Evolutionary conservation across 2,888 invertebrate species (phyloP).

Genomic region (Tetheella fluctuosa): DNA sequence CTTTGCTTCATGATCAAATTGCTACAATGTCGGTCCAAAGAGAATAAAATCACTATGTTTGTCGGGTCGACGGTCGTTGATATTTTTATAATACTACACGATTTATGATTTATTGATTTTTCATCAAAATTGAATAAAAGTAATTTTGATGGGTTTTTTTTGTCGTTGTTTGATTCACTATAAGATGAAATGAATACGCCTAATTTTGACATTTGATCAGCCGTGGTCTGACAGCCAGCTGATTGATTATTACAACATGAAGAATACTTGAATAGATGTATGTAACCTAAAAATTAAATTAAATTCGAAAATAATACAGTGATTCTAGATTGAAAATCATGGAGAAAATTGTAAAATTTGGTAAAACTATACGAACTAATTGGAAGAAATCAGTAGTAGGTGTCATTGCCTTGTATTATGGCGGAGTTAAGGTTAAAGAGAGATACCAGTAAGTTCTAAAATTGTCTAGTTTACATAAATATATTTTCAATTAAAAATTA

Average conservation of each 20-base stretch:
- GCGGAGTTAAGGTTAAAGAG: constrained; percentile 87
- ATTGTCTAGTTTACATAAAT: background rate
- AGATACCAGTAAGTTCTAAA: constrained; percentile 87
- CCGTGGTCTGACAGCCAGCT: background rate
- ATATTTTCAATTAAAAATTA: too few relatives aligned
- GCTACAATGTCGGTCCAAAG: too few relatives aligned
- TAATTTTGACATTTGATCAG: background rate
- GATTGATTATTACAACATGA: too few relatives aligned
- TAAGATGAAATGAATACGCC: background rate
- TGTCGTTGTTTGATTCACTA: too few relatives aligned
- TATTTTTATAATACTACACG: too few relatives aligned
- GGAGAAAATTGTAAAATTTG: constrained; percentile 83
- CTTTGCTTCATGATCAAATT: background rate
- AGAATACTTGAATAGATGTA: too few relatives aligned
- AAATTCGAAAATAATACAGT: too few relatives aligned
- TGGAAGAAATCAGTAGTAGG: constrained; percentile 95
- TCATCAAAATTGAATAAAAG: background rate
- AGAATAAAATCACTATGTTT: too few relatives aligned
- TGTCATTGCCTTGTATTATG: constrained; percentile 87
- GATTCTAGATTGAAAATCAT: constrained; percentile 27
- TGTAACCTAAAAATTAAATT: too few relatives aligned
- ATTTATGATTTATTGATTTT: background rate
- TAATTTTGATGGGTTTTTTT: background rate
- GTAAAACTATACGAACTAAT: constrained; percentile 89
- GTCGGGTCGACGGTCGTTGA: too few relatives aligned